phyloP scores from a whole-genome alignment of 2,113 vertebrate species.

The Periophthalmus modestus region DNA sequence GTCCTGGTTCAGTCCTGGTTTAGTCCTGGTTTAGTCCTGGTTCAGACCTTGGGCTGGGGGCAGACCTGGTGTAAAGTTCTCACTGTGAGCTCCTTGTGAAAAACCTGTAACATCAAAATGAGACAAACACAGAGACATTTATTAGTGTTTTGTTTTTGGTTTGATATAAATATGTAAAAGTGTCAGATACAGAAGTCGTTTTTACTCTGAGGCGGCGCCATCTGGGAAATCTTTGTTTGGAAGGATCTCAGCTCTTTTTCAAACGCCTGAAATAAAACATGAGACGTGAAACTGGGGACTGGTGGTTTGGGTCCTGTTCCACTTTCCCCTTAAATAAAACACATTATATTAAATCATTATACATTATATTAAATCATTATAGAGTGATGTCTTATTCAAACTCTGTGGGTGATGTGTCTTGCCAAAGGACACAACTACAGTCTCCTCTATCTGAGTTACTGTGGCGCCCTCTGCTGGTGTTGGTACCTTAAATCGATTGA shows the following conservation, averaged over 20 bases:
- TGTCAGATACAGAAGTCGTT: neutral
- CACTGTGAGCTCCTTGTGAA: neutral
- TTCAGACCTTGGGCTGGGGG: neutral
- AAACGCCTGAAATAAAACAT: conserved; percentile 61
- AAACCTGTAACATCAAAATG: neutral
- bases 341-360: neutral
- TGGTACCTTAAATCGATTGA: conserved; percentile 58
- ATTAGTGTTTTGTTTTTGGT: neutral
- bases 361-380: no score
- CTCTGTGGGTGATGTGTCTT: no score
- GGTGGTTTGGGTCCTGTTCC: neutral
- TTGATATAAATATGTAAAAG: neutral
- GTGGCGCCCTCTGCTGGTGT: no score
- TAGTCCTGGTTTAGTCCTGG: neutral
- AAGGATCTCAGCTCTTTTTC: conserved; percentile 5
- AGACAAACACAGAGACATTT: neutral
- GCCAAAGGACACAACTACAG: no score
- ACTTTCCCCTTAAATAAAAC: no score
- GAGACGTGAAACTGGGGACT: no score
- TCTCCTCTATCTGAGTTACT: no score
- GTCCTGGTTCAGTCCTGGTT: neutral
- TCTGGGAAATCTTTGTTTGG: neutral
- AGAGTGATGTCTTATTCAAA: neutral
- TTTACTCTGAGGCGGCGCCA: conserved; percentile 24
- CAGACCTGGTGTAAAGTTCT: neutral